A percentile compares a stretch with the other conserved stretches of the same genome.
These are phyloP conservation scores for Paedocypris sp. DNA, from an alignment of 2,113 vertebrate genomes.

Conservation along the genomic window DNA sequence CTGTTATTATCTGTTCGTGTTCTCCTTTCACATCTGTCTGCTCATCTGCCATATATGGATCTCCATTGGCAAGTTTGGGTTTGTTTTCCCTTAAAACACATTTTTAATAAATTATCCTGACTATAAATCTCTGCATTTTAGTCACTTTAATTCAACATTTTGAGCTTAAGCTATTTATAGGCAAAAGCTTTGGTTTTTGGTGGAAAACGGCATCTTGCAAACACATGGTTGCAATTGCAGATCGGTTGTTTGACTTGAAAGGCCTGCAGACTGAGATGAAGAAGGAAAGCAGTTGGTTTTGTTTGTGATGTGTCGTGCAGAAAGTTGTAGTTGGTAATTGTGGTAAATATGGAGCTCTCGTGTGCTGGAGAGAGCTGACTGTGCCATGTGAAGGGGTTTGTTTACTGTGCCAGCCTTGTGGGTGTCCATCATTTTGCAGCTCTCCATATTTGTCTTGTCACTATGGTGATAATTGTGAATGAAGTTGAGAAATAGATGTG, in stretches of 20 bases:
- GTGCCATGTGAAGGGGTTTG: constrained; percentile 5
- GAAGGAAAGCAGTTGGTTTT: constrained; percentile 1
- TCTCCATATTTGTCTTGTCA: constrained; percentile 3
- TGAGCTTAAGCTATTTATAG: background rate
- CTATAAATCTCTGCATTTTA: too few species aligned
- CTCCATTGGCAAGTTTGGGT: too few species aligned
- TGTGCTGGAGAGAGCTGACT: background rate
- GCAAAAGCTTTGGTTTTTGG: background rate
- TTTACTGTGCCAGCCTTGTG: constrained; percentile 6
- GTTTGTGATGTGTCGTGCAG: background rate
- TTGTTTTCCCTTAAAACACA: too few species aligned
- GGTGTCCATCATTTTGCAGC: background rate
- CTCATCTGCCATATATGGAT: background rate
- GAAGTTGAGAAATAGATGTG: constrained; percentile 2
- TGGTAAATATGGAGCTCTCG: background rate
- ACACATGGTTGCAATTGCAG: constrained; percentile 25
- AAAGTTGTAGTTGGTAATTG: constrained; percentile 17
- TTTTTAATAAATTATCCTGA: too few species aligned
- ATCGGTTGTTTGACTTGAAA: background rate
- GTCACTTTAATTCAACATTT: constrained; percentile 1
- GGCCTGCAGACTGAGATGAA: background rate
- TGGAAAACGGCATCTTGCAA: constrained; percentile 7
- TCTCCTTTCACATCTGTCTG: background rate
- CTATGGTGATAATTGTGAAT: constrained; percentile 6
- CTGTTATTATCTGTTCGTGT: background rate